Base-by-base conservation (phyloP, 2,113 vertebrate genomes). In the Vanacampus margaritifer region DNA sequence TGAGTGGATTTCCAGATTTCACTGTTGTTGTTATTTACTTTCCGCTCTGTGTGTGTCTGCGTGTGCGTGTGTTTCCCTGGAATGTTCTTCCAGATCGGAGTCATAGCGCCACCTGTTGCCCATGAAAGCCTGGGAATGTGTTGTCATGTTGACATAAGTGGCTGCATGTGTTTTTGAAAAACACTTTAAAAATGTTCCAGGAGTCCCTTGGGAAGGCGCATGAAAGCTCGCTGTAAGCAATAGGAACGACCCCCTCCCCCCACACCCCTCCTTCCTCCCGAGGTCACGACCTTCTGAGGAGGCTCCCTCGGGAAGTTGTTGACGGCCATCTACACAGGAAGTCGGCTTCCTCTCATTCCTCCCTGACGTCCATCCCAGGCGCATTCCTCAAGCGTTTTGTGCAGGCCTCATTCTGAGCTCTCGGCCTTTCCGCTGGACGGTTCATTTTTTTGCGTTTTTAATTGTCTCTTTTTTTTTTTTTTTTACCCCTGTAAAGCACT, bases 231-330 rank as follows among this genome's bases (percentile, higher is more conserved):
- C 2, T n/a, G 28, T 32, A 19, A 13, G 24, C 50, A 51, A 53
- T n/a, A 24, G 11, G n/a, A n/a, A n/a, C 5, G 14, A 5, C 2
- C 6, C 2, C 26, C 12, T 5, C 0, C 7, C 56, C 32, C 17
- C n/a, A n/a, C n/a, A n/a, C 28, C 54, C 19, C 8, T 2, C 7
- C 32, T 19, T 1, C 57, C 28, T 10, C 3, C 19, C 19, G 19
- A 23, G 58, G 35, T 39, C 58, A 37, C 21, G 36, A 37, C 58
- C 58, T 60, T 37, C 21, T 21, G 16, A 58, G 32, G 35, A 60
- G 58, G 35, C 32, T 60, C 35, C 21, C 58, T 37, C 58, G n/a
- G 35, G 58, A 60, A 60, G 58, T 60, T 23, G 58, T 60, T 37
- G 58, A 37, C 16, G 58, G 35, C 21, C 58, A 60, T 60, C 58